phyloP scores from a whole-genome alignment of 2,113 vertebrate species.

The Pipra filicauda region DNA sequence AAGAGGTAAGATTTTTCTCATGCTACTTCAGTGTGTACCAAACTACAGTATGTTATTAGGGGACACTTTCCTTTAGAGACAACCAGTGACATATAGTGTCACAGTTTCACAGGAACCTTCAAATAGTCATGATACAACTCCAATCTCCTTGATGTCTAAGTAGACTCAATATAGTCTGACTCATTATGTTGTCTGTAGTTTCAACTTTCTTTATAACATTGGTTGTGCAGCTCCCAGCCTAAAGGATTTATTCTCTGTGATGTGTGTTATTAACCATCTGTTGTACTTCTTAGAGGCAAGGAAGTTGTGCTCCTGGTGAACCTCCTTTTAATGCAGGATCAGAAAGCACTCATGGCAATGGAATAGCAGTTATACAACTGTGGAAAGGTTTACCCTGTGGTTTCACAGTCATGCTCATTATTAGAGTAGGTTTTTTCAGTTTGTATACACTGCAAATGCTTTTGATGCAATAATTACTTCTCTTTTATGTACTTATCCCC shows the following conservation, averaged over 20 bases:
- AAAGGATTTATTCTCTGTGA: not conserved
- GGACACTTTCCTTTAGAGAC: not conserved
- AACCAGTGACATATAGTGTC: not conserved
- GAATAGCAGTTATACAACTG: not conserved
- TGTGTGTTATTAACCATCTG: not conserved
- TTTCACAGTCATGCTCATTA: not conserved
- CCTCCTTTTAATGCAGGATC: not conserved
- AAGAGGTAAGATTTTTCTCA: not conserved
- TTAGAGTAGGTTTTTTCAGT: not conserved
- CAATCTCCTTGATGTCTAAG: not conserved
- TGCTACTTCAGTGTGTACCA: not conserved
- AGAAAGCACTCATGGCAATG: not conserved
- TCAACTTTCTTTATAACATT: not conserved
- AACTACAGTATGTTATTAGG: not conserved
- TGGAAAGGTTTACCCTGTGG: not conserved
- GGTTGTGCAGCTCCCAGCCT: not conserved
- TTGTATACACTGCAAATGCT: not conserved
- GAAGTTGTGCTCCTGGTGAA: not conserved
- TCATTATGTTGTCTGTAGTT: not conserved
- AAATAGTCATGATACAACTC: not conserved
- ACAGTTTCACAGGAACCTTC: not conserved
- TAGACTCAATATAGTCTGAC: not conserved
- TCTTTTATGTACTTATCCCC: not conserved
- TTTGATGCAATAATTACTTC: not conserved
- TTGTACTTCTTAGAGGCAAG: not conserved